Evolutionary conservation across 2,888 invertebrate species (phyloP), one percentile per base, ranked within the genome.

Genomic region (Cosmia trapezina): DNA sequence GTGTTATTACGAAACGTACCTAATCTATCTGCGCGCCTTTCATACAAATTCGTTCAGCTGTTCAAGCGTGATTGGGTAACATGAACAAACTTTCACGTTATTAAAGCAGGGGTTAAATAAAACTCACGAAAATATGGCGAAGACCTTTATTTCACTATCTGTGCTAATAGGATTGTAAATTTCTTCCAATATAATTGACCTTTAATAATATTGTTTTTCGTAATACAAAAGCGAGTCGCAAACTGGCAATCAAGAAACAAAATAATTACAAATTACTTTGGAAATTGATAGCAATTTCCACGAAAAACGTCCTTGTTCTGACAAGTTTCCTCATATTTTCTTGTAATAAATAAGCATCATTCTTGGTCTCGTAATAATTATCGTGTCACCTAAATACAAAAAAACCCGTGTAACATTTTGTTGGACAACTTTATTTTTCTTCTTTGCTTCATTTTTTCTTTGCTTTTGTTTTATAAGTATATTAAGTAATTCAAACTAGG

Each of bases 211-310:
- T 41, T 19, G 28, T 17, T 6, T 43, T 33, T 70, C 33, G 17
- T 22, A 5, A 69, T 7, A 28, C 28, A 51, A 49, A 57, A 65
- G 14, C 14, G 4, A 28, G 1, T 43, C 37, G n/a, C 43, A 14
- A 57, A 12, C n/a, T 22, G 11, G 11, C 51, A 22, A 51, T 57
- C 33, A 51, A 22, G 7, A 22, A 11, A 41, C 43, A 17, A 64
- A 37, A 51, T 65, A 9, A 51, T 57, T 37, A 51, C 66, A 66
- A 45, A 45, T 65, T 51, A 51, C 4, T 43, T 22, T 57, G 33
- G 8, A 56, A n/a, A 51, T 65, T 45, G 2, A 28, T 57, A 22
- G 12, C 9, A 28, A 54, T 72, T 73, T 33, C 12, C 47, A 12
- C 5, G n/a, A 54, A 47, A 54, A 72, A 14, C 0, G 8, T 8